phyloP scores from a whole-genome alignment of 2,888 invertebrate species.

The Cephus pygmeus region DNA sequence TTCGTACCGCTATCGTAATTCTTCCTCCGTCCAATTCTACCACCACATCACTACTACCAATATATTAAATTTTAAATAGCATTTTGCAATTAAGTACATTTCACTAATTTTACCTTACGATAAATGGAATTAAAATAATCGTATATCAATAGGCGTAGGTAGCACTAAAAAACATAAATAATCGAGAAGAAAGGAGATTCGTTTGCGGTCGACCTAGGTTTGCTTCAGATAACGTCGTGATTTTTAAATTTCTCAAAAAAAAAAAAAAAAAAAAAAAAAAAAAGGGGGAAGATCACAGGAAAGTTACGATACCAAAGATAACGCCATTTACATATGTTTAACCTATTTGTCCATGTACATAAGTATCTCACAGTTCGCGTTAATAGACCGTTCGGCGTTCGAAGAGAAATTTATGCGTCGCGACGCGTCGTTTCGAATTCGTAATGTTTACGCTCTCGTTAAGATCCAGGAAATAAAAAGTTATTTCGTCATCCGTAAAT shows the following conservation, averaged over 20 bases:
- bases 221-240: neutral
- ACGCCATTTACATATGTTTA: neutral
- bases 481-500: neutral
- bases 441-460: neutral
- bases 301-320: neutral
- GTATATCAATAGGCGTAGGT: neutral
- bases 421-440: neutral
- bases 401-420: neutral
- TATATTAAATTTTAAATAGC: constrained; percentile 43
- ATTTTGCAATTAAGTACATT: constrained; percentile 38
- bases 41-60: constrained; percentile 40
- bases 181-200: neutral
- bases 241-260: neutral
- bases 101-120: constrained; percentile 32
- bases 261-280: too few relatives aligned
- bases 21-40: constrained; percentile 25
- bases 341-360: neutral
- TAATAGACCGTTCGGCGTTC: too few relatives aligned
- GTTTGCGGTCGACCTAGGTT: neutral
- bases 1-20: neutral
- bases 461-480: neutral
- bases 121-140: constrained; percentile 34
- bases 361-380: neutral
- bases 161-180: neutral
- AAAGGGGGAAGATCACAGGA: neutral